These are phyloP conservation scores for Emydura subglobosa DNA, from an alignment of 2,113 vertebrate species.

Conservation along the genomic window DNA sequence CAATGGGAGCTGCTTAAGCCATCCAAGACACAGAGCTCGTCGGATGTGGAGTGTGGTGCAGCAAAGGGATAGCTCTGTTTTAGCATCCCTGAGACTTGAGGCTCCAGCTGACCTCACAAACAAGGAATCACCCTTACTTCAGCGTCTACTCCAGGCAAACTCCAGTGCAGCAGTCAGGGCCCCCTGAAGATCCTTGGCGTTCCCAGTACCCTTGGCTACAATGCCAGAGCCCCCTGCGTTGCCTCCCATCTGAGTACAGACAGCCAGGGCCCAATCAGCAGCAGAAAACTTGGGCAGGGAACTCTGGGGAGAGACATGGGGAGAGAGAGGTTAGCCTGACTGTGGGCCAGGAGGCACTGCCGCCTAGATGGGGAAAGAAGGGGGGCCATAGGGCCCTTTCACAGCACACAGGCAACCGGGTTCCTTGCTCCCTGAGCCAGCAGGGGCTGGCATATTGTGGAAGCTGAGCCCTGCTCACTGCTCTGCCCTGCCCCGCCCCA, in stretches of 20 bases:
- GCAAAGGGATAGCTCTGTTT: neutral
- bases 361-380: neutral
- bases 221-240: slow-evolving; percentile 86
- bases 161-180: slow-evolving; percentile 81
- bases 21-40: neutral
- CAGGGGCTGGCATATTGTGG: accelerated
- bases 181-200: slow-evolving; percentile 76
- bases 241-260: slow-evolving; percentile 81
- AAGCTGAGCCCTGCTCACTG: neutral
- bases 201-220: slow-evolving; percentile 89
- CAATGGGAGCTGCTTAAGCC: neutral
- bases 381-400: neutral
- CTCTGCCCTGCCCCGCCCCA: neutral
- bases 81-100: neutral
- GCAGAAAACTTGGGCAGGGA: slow-evolving; percentile 70
- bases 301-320: slow-evolving; percentile 65
- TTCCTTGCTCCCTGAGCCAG: neutral
- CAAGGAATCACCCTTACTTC: slow-evolving; percentile 5
- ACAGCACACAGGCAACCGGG: neutral
- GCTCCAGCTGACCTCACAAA: neutral
- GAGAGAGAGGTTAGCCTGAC: neutral
- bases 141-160: slow-evolving; percentile 80
- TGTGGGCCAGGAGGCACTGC: neutral
- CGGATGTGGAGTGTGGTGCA: accelerated
- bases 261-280: slow-evolving; percentile 81